Evolutionary conservation across 1,140 invertebrate species (phyloP), one percentile per base, ranked within the genome.

Genomic region (Cryptotermes secundus): DNA sequence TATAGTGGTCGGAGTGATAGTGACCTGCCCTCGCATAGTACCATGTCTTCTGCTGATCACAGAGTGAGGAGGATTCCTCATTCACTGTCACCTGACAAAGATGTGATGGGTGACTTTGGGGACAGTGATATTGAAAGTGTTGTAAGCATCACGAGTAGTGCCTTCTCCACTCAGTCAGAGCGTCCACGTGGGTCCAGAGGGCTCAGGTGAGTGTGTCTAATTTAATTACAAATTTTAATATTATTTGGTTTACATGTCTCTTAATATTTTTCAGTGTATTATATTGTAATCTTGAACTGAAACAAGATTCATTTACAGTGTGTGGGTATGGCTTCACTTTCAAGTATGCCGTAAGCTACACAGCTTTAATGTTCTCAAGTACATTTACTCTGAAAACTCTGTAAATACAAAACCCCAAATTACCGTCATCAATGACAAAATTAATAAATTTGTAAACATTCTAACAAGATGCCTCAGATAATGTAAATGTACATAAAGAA

Each of bases 61-160:
- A 31, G 34, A 12, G 16, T 79, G 92, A 34, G 86, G 80, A 88
- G 86, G 80, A 88, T 80, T 86, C 88, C 38, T 86, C 88, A 89
- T 49, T 91, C 91, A 36, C 87, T 93, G 24, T 95, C 94, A 81
- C 93, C 94, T 3, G 95, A 96, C 87, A 94, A 94, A 86, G 92
- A 95, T 86, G 91, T 93, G 49, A 91, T 95, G 85, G 92, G 91
- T 22, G 94, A 95, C 88, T 93, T 94, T 85, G 94, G 93, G 26
- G 96, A 97, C 90, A 97, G 96, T 84, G 96, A 97, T 88, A 95
- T 97, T 91, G 96, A 97, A 90, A 96, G 95, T 87, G 95, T 96
- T 84, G 95, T 93, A 80, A 96, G 95, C 80, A 94, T 96, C 84
- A 96, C 95, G 80, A 97, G 96, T 88, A 97, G 96, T 92, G 95